Evolutionary conservation across 35 echinoderm and acorn worm genomes (phyloP), one percentile per base, ranked within the genome.

Genomic region (Apostichopus japonicus): DNA sequence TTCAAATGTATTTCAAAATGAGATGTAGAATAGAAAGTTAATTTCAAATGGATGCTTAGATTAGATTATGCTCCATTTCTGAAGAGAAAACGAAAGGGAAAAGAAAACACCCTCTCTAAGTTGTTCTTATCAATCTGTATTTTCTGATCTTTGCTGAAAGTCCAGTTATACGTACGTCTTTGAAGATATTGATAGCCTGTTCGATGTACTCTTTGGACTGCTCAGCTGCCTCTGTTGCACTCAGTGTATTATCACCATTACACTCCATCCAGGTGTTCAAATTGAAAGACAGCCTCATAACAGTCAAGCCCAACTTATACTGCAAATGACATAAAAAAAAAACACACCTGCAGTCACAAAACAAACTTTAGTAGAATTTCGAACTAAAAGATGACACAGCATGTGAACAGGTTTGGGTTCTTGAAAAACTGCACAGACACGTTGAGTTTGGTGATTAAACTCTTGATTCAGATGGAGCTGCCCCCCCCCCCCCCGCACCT

Each of bases 261-360:
- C 97, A 99, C 61, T 99, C 97, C 56, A 86, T 81, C 93, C 95
- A 99, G 14, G 93, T 96, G 67, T 99, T 99, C 71, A 99, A 81
- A 54, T 92, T 87, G 86, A 99, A 99, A 8, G 97, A 83, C 24
- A 99, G 83, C 1, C 93, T 52, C 97, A 98, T 98, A 25, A 98
- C 33, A 11, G 95, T 94, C 23, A 94, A 71, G 7, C 87, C 97
- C 24, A 96, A 62, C 65, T 96, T 98, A 92, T 94, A 98, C 97
- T 98, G 88, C 17, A 54, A 14, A 24, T 57, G 1, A 44, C 33
- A 4, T 4, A 44, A 44, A 44, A 0, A 44, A 44, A 1, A 44
- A 44, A 7, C 67, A 94, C 44, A 90, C 89, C 27, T 25, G 15
- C 4, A 77, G 16, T 16, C 11, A 63, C 51, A 84, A 53, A 84